Evolutionary conservation across 2,113 vertebrate species (phyloP), one percentile per base, ranked within the genome.

Genomic region (Ellobius talpinus): DNA sequence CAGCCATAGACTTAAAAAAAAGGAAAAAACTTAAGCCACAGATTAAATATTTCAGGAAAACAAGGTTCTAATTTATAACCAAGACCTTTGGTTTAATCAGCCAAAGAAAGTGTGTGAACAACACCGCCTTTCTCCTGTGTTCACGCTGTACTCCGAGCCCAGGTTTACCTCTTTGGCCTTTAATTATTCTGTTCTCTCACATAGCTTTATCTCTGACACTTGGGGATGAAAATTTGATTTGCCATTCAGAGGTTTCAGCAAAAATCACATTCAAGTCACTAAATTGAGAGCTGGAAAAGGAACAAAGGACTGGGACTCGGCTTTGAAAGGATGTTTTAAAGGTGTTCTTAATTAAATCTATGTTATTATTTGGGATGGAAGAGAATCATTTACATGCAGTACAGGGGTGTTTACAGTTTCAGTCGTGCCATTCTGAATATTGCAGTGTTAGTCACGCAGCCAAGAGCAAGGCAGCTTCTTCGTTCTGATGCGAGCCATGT

Each of bases 171-270:
- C 81, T 91, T 74, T 96, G 97, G 93, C 96, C 92, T 97, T 95
- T 97, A 96, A 96, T 97, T 97, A 97, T 97, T 89, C 96, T 47
- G 42, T 87, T 87, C 95, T 50, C 47, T 95, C 47, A 65, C 70
- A 33, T 50, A 89, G 74, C 78, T 95, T 92, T 93, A 95, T 93
- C 90, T 97, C 96, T 91, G 89, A 95, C 97, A 97, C 96, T 82
- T 70, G 26, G 8, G 88, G 88, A 95, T 97, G 93, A 93, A 97
- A 96, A 92, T 96, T 89, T 95, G 91, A 97, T 97, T 97, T 97
- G 92, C 96, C 89, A 97, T 97, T 97, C 96, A 96, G 87, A 97
- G 88, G 86, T 95, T 97, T 98, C 96, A 98, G 94, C 92, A 96
- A 95, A 97, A 97, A 96, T 92, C 93, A 87, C 92, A 94, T 94